Base-by-base conservation (phyloP, 2,888 invertebrate genomes). In the Teleogryllus oceanicus region DNA sequence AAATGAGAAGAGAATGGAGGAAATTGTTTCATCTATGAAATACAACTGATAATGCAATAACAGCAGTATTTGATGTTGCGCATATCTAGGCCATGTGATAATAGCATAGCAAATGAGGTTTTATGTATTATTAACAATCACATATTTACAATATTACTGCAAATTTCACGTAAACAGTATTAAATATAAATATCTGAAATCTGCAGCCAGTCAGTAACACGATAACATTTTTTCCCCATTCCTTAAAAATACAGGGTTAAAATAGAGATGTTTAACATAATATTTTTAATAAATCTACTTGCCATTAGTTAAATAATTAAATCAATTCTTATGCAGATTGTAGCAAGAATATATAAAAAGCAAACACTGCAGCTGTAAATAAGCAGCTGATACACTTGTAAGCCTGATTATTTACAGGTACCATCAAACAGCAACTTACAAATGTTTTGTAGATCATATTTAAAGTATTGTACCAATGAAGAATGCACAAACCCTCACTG, bases 161-260 rank as follows among this genome's bases (percentile, higher is more conserved):
- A 62, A 13, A 62, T 62, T 62, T 62, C n/a, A 18, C 3, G 62
- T 16, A n/a, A 62, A 62, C 62, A 16, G 62, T 62, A 62, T 62
- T 62, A 62, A 62, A 62, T 62, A 62, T 62, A 62, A 62, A 62
- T n/a, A n/a, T 62, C 62, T 62, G 62, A 62, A 62, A n/a, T 62
- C n/a, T 62, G 62, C n/a, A n/a, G 62, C 62, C 37, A 37, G n/a
- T 62, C n/a, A 62, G 13, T 62, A 62, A 62, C 62, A 62, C n/a
- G 62, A 62, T 62, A 18, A 62, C n/a, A 62, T 18, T 62, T 13
- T 62, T 62, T n/a, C n/a, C 51, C 13, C 16, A 62, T 18, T 18
- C 62, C 13, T n/a, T 62, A 62, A 62, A 62, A 62, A 62, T 62
- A 62, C 62, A 62, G 13, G 13, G 62, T 62, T 13, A 18, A 62